These are phyloP conservation scores for Hippocampus barbouri DNA, from an alignment of 2,113 vertebrate species.

Conservation along the genomic window DNA sequence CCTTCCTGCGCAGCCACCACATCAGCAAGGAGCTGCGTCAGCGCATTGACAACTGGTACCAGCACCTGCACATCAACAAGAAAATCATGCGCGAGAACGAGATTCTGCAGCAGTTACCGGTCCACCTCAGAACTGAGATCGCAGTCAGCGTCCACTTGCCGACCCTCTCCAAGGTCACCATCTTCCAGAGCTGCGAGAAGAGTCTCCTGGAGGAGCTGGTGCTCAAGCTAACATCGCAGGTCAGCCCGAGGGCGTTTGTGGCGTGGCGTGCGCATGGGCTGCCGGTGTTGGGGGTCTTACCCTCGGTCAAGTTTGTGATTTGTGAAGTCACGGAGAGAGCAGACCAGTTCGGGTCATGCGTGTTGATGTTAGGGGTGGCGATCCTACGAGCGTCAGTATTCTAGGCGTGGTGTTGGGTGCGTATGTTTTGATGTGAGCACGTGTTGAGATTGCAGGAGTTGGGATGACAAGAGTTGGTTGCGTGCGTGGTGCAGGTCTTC, in stretches of 20 bases:
- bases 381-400: not conserved
- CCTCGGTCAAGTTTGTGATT: too few species aligned
- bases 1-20: conserved; percentile 73
- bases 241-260: conserved; percentile 22
- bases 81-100: conserved; percentile 82
- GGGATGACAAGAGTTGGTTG: too few species aligned
- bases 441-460: too few species aligned
- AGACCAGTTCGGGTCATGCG: too few species aligned
- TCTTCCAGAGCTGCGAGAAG: conserved; percentile 86
- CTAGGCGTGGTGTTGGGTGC: not conserved
- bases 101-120: conserved; percentile 77
- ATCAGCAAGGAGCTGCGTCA: conserved; percentile 65
- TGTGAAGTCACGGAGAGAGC: too few species aligned
- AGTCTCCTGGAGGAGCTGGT: conserved; percentile 87
- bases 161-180: conserved; percentile 83
- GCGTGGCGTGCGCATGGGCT: not conserved
- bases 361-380: not conserved
- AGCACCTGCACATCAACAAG: conserved; percentile 84
- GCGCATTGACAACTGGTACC: conserved; percentile 82
- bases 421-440: too few species aligned
- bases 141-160: conserved; percentile 82
- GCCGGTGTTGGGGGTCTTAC: not conserved
- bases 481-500: conserved; percentile 71
- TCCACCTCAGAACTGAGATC: conserved; percentile 80
- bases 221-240: conserved; percentile 83